Evolutionary conservation across 2,113 vertebrate genomes (phyloP).

Genomic region (Opisthocomus hoazin): DNA sequence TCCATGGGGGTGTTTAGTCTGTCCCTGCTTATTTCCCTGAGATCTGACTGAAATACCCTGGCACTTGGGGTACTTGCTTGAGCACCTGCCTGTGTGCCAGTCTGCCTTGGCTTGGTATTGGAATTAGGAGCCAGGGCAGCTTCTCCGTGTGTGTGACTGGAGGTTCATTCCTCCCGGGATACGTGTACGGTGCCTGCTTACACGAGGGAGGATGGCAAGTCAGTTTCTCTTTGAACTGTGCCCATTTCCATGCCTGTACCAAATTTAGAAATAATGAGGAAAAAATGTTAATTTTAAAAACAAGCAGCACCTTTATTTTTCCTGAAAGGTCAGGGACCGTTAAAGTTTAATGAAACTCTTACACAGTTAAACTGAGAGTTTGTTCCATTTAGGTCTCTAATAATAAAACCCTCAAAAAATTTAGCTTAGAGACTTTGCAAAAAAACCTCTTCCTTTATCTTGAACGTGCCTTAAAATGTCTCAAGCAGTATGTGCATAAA

Average conservation of each 20-base stretch:
- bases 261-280: neutral
- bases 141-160: neutral
- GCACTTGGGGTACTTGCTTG: neutral
- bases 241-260: neutral
- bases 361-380: neutral
- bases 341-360: neutral
- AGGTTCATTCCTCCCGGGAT: neutral
- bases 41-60: neutral
- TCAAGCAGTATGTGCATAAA: neutral
- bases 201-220: neutral
- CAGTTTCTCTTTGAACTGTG: neutral
- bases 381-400: neutral
- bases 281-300: neutral
- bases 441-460: neutral
- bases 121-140: neutral
- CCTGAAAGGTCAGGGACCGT: fast-evolving
- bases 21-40: neutral
- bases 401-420: neutral
- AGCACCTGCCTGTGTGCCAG: neutral
- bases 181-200: fast-evolving
- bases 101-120: too few relatives aligned
- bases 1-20: neutral
- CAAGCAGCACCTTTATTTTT: neutral
- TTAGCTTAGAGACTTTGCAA: neutral
- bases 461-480: neutral